Conservation (phyloP, 2,797 vertebrate species). For the Thunnus albacares region DNA sequence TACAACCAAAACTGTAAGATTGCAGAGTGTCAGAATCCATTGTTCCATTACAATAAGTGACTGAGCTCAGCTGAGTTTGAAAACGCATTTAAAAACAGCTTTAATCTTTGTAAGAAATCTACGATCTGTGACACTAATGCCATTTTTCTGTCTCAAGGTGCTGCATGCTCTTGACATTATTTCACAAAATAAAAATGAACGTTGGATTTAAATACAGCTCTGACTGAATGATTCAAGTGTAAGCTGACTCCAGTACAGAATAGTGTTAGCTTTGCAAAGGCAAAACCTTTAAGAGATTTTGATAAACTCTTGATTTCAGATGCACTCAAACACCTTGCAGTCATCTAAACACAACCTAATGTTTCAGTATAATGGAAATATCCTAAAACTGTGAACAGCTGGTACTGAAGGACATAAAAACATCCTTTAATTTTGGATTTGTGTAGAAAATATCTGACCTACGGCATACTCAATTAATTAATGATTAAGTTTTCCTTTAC, state of each 20-base stretch:
- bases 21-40: conserved; percentile 41
- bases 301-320: conserved; percentile 7
- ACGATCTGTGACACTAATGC: conserved; percentile 27
- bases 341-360: conserved; percentile 5
- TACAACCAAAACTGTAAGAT: conserved; percentile 41
- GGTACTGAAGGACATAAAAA: background rate
- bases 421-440: accelerated
- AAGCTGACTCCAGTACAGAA: conserved; percentile 6
- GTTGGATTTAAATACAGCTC: background rate
- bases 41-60: conserved; percentile 30
- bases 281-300: background rate
- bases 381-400: background rate
- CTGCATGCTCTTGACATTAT: conserved; percentile 5
- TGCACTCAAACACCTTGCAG: conserved; percentile 10
- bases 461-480: background rate
- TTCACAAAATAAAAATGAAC: conserved; percentile 17
- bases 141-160: conserved; percentile 10
- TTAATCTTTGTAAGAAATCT: conserved; percentile 23
- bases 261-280: background rate
- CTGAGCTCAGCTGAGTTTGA: conserved; percentile 13
- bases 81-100: conserved; percentile 20
- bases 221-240: background rate
- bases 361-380: conserved; percentile 10
- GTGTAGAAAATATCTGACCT: background rate
- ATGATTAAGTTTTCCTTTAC: background rate